phyloP scores from a whole-genome alignment of 2,797 vertebrate species.

The Catharus ustulatus region DNA sequence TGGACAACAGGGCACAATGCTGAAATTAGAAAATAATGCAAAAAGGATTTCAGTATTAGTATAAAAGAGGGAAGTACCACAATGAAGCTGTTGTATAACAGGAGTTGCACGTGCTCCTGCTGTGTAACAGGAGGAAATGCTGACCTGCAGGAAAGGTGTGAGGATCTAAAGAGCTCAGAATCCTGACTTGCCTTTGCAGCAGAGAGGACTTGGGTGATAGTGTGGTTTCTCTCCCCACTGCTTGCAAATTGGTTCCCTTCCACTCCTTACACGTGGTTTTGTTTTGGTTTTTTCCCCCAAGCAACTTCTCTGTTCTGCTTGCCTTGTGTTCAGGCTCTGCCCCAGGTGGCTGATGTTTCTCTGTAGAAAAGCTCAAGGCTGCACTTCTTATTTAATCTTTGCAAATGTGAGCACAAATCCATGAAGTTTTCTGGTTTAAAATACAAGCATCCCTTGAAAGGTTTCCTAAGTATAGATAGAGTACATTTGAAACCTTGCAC shows the following conservation, averaged over 20 bases:
- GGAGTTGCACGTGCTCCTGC: no score
- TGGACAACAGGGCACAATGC: not conserved
- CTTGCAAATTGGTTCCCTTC: not conserved
- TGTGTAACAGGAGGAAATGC: not conserved
- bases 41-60: not conserved
- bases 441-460: not conserved
- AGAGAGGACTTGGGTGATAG: not conserved
- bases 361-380: not conserved
- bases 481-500: not conserved
- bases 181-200: not conserved
- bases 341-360: not conserved
- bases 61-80: not conserved
- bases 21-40: not conserved
- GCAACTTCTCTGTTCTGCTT: not conserved
- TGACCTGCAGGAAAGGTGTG: not conserved
- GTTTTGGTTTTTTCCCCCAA: not conserved
- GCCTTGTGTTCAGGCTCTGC: not conserved
- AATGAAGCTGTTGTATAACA: not conserved
- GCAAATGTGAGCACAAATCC: not conserved
- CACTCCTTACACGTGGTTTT: not conserved
- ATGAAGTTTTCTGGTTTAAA: not conserved
- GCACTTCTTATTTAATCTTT: not conserved
- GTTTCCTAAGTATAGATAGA: not conserved
- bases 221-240: not conserved
- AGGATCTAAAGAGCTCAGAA: not conserved